A percentile compares a stretch with the other conserved stretches of the same genome.
Evolutionary conservation across 2,113 vertebrate species (phyloP).

Genomic region (Pycnonotus jocosus): DNA sequence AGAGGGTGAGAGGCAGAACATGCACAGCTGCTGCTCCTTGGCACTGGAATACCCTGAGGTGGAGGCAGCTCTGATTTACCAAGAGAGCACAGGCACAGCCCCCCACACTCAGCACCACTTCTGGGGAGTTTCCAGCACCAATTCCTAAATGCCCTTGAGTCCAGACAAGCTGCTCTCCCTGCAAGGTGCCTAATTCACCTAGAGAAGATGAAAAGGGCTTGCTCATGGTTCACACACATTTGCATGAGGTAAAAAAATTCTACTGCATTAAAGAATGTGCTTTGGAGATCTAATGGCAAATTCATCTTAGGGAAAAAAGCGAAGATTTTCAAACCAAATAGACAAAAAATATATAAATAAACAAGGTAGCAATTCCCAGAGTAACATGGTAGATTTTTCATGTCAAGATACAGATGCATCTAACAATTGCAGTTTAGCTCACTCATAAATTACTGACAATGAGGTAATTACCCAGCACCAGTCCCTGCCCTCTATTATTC

Average conservation of each 20-base stretch:
- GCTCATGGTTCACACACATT: background rate
- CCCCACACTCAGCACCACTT: background rate
- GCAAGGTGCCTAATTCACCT: background rate
- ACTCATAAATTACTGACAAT: conserved; percentile 13
- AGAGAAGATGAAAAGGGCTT: background rate
- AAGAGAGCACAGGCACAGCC: background rate
- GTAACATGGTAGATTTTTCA: background rate
- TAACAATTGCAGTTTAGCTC: background rate
- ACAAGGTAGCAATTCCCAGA: background rate
- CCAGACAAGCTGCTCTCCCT: background rate
- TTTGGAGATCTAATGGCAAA: background rate
- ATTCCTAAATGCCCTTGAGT: background rate
- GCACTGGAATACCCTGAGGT: background rate
- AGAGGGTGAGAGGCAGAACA: background rate
- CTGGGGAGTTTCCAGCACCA: background rate
- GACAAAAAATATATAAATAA: background rate
- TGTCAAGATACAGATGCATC: background rate
- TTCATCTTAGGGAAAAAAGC: background rate
- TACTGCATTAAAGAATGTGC: background rate
- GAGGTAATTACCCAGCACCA: background rate
- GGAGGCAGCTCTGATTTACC: background rate
- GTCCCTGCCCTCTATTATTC: background rate
- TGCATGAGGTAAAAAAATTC: background rate
- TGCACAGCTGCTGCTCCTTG: background rate
- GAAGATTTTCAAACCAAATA: background rate